These are phyloP conservation scores for Desmophyllum pertusum DNA, from an alignment of 92 coral and sea anemone genomes.

Conservation along the genomic window DNA sequence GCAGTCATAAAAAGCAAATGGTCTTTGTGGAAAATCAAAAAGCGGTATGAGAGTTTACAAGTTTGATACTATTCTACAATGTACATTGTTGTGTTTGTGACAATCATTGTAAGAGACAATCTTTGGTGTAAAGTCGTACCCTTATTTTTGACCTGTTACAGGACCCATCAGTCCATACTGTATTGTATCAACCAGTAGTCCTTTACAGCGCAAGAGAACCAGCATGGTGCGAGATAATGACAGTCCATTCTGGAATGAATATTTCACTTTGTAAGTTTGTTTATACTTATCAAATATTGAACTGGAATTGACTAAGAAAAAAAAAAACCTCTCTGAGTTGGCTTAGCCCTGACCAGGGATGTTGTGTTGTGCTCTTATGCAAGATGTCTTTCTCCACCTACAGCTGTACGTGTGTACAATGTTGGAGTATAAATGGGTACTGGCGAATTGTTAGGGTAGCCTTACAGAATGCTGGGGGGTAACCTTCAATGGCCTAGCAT, in stretches of 20 bases:
- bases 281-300: background rate
- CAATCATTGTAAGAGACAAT: background rate
- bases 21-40: slow-evolving; percentile 77
- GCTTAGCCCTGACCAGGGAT: no score
- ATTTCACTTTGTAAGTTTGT: slow-evolving; percentile 86
- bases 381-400: no score
- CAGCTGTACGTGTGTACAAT: no score
- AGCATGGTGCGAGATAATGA: slow-evolving; percentile 84
- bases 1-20: slow-evolving; percentile 91
- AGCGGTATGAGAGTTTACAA: slow-evolving; percentile 46
- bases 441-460: no score
- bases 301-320: no score
- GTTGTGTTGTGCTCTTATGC: no score
- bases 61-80: background rate
- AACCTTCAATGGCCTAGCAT: no score
- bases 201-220: slow-evolving; percentile 89
- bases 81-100: no score
- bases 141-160: slow-evolving; percentile 34
- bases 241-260: slow-evolving; percentile 98
- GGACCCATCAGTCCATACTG: slow-evolving; percentile 89
- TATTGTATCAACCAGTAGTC: slow-evolving; percentile 73
- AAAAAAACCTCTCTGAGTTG: no score
- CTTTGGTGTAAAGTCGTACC: background rate
- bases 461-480: no score
- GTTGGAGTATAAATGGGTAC: no score